Percentiles rank a stretch among this genome's conserved stretches.
Conservation (phyloP, 2,113 vertebrate genomes). For the Microcebus murinus region DNA sequence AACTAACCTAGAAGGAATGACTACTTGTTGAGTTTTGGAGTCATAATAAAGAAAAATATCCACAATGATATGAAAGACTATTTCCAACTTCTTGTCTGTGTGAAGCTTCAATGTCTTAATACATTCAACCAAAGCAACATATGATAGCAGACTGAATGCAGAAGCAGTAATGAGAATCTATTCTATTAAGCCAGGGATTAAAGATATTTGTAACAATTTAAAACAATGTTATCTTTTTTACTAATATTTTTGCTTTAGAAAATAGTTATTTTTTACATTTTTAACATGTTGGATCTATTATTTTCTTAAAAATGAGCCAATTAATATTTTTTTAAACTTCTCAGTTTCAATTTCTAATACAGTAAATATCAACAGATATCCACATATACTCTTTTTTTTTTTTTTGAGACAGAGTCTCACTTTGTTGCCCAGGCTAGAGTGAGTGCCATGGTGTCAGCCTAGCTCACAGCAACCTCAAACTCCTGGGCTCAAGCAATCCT, state of each 20-base stretch:
- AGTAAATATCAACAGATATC: not conserved
- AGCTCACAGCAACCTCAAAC: too few species aligned
- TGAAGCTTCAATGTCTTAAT: slow-evolving; percentile 44
- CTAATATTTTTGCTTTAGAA: slow-evolving; percentile 14
- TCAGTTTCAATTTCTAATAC: slow-evolving; percentile 21
- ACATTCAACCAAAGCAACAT: not conserved
- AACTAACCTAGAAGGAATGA: not conserved
- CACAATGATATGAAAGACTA: not conserved
- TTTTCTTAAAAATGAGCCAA: slow-evolving; percentile 8
- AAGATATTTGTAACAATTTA: slow-evolving; percentile 1
- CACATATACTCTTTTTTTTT: not conserved
- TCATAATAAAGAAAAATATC: not conserved
- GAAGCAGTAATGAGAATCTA: slow-evolving; percentile 1
- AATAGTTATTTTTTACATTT: not conserved
- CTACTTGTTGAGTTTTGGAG: not conserved
- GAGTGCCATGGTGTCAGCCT: too few species aligned
- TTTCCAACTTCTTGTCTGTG: slow-evolving; percentile 7
- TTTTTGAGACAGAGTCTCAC: too few species aligned
- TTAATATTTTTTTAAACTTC: not conserved
- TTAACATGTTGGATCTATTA: slow-evolving; percentile 13
- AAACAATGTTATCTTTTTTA: slow-evolving; percentile 20
- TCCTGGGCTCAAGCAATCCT: too few species aligned
- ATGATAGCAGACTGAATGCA: not conserved
- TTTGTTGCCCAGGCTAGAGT: too few species aligned
- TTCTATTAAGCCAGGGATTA: slow-evolving; percentile 17